Evolutionary conservation across 2,113 vertebrate species (phyloP).

Genomic region (Pseudopodoces humilis): DNA sequence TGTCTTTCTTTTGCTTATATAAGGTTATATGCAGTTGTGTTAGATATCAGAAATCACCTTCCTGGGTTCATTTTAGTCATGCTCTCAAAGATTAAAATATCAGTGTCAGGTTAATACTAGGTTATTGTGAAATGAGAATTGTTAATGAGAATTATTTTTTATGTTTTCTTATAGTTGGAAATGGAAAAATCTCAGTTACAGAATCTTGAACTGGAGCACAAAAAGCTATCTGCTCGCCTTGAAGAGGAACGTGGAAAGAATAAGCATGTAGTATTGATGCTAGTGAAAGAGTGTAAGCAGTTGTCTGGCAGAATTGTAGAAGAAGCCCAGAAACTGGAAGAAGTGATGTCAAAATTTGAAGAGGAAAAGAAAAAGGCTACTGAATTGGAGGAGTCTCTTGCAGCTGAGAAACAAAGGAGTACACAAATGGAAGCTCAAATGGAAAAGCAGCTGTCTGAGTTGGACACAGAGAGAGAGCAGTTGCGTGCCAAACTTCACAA

Average conservation of each 20-base stretch:
- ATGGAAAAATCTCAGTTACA: constrained; percentile 94
- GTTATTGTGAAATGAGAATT: neutral
- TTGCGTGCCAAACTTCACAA: constrained; percentile 90
- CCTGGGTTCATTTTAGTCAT: neutral
- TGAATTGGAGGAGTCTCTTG: constrained; percentile 85
- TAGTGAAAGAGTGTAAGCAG: constrained; percentile 95
- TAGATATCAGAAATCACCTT: neutral
- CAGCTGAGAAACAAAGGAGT: constrained; percentile 81
- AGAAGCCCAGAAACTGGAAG: constrained; percentile 90
- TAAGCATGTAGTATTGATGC: constrained; percentile 94
- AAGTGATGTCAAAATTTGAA: constrained; percentile 84
- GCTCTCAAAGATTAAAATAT: neutral
- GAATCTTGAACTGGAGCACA: constrained; percentile 90
- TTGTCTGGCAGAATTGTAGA: constrained; percentile 89
- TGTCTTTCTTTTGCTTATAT: neutral
- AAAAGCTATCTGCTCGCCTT: constrained; percentile 86
- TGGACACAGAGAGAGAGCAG: constrained; percentile 93
- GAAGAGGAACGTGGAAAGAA: constrained; percentile 96
- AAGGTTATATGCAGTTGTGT: neutral
- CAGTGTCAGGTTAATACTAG: neutral
- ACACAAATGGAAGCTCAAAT: constrained; percentile 88
- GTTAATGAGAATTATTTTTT: constrained; percentile 21
- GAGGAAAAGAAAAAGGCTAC: constrained; percentile 83
- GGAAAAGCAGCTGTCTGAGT: constrained; percentile 95
- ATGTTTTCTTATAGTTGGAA: constrained; percentile 83